Evolutionary conservation across 2,797 vertebrate genomes (phyloP).

Genomic region (Rhyacichthys aspro): DNA sequence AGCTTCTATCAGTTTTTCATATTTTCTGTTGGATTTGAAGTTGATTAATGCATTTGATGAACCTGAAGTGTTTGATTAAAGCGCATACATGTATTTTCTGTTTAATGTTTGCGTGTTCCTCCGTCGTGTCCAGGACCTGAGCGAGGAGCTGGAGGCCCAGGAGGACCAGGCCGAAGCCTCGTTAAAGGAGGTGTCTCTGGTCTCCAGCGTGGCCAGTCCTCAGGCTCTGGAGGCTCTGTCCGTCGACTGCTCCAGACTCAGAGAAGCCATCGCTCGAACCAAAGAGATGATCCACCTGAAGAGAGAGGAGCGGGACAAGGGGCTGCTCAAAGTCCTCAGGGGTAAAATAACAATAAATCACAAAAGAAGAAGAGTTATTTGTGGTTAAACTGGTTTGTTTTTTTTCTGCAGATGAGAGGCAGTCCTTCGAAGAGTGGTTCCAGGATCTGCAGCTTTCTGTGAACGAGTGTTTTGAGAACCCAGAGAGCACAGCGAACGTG

Average conservation of each 20-base stretch:
- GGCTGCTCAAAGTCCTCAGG: conserved; percentile 80
- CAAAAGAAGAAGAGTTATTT: too few species aligned
- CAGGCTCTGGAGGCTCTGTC: conserved; percentile 83
- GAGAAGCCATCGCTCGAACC: conserved; percentile 77
- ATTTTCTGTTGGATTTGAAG: too few species aligned
- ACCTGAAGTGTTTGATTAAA: too few species aligned
- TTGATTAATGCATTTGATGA: too few species aligned
- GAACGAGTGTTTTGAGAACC: conserved; percentile 90
- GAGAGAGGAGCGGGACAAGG: conserved; percentile 85
- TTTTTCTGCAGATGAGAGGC: conserved; percentile 81
- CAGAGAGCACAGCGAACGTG: conserved; percentile 80
- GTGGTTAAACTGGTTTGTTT: too few species aligned
- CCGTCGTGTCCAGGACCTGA: conserved; percentile 78
- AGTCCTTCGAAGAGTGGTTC: conserved; percentile 89
- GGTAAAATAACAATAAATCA: conserved; percentile 62
- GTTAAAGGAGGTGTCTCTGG: conserved; percentile 83
- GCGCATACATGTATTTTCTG: too few species aligned
- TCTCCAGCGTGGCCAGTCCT: conserved; percentile 80
- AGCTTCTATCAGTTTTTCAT: too few species aligned
- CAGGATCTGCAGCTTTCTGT: conserved; percentile 84
- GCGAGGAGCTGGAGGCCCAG: conserved; percentile 85
- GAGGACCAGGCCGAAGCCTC: conserved; percentile 83
- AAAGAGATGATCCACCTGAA: conserved; percentile 86
- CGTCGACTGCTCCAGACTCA: conserved; percentile 73
- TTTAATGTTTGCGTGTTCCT: too few species aligned